phyloP scores from a whole-genome alignment of 2,113 vertebrate genomes.

The Mystacornis crossleyi region DNA sequence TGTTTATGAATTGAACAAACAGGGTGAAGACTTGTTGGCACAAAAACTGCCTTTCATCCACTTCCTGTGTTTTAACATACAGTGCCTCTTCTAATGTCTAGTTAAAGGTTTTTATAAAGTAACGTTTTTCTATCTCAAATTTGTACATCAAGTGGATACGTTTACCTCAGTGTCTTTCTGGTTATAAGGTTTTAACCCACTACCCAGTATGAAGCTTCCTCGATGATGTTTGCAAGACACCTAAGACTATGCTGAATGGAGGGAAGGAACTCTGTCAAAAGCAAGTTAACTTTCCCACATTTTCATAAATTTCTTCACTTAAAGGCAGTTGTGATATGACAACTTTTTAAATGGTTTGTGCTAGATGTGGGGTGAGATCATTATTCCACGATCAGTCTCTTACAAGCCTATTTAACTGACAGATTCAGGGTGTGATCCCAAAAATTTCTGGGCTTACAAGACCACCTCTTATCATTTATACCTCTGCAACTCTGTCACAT shows the following conservation, averaged over 20 bases:
- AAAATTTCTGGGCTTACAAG: neutral
- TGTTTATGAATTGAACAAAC: slow-evolving; percentile 16
- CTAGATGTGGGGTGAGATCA: neutral
- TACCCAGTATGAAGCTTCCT: neutral
- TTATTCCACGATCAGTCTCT: neutral
- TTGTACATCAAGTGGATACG: neutral
- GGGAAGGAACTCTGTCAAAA: neutral
- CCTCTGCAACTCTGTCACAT: fast-evolving
- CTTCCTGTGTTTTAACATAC: neutral
- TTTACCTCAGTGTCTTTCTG: neutral
- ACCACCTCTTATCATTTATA: neutral
- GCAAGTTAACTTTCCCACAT: neutral
- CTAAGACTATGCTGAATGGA: neutral
- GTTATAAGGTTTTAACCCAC: neutral
- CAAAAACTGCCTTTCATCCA: neutral
- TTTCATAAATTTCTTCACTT: neutral
- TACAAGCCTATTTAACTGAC: neutral
- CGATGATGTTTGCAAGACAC: neutral
- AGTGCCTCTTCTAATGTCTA: neutral
- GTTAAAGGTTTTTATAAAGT: neutral
- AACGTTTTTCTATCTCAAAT: neutral
- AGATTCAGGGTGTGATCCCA: neutral
- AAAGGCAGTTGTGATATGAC: neutral
- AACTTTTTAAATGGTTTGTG: neutral
- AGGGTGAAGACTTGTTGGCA: neutral